Conservation (phyloP, 2,113 vertebrate genomes). For the Odobenus rosmarus region DNA sequence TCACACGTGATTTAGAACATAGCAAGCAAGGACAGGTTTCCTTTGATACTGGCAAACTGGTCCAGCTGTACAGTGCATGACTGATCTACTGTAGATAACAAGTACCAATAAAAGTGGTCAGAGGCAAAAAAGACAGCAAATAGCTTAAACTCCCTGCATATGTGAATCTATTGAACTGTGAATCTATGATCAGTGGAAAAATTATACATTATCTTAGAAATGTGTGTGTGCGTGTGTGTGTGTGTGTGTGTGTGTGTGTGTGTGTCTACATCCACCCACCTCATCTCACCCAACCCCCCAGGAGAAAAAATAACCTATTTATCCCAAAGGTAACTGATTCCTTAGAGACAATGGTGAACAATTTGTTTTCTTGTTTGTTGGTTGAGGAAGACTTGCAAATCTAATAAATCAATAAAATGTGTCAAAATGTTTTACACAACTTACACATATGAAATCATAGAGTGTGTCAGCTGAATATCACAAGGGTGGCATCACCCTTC, state of each 20-base stretch:
- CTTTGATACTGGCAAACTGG: conserved; percentile 42
- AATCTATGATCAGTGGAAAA: background rate
- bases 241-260: background rate
- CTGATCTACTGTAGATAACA: background rate
- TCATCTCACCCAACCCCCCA: background rate
- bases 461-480: background rate
- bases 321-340: background rate
- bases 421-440: background rate
- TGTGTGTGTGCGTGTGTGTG: background rate
- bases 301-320: background rate
- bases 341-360: background rate
- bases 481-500: background rate
- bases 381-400: background rate
- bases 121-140: background rate
- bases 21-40: conserved; percentile 50
- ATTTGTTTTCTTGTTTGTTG: background rate
- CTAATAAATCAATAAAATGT: background rate
- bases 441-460: background rate
- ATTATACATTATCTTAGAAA: background rate
- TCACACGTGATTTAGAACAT: conserved; percentile 48
- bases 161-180: background rate
- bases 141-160: background rate
- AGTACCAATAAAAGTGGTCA: background rate
- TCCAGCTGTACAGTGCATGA: background rate
- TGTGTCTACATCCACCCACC: background rate